A percentile compares a stretch with the other conserved stretches of the same genome.
Conservation (phyloP, 92 coral and sea anemone genomes). For the Porites divaricata region DNA sequence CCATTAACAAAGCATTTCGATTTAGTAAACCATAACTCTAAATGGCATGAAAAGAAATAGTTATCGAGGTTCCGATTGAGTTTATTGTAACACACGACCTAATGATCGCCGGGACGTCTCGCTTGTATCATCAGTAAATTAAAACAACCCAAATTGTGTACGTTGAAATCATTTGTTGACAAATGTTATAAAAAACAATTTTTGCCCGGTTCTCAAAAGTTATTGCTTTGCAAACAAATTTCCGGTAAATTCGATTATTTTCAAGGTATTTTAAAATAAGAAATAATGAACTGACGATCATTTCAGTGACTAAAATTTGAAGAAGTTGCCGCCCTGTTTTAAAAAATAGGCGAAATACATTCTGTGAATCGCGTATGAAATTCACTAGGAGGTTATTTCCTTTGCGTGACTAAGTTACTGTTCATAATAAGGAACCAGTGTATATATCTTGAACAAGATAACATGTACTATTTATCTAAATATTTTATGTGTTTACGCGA, state of each 20-base stretch:
- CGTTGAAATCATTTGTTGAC: neutral
- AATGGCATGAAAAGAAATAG: too few relatives aligned
- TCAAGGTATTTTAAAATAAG: neutral
- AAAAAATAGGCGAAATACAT: neutral
- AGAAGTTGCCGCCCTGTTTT: neutral
- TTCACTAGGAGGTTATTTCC: neutral
- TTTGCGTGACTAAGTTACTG: neutral
- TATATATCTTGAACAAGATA: neutral
- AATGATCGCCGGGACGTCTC: neutral
- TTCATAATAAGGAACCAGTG: neutral
- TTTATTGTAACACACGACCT: neutral
- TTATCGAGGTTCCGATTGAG: too few relatives aligned
- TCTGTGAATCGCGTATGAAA: neutral
- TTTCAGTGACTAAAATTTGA: too few relatives aligned
- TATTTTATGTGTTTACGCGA: conserved; percentile 24
- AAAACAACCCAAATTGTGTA: neutral
- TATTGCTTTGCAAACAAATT: conserved; percentile 3
- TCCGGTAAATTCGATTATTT: neutral
- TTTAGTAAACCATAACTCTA: too few relatives aligned
- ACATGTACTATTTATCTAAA: conserved; percentile 1
- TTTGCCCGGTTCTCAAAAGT: neutral
- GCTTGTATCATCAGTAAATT: neutral
- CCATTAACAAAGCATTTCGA: too few relatives aligned
- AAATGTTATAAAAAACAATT: neutral
- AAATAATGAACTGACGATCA: too few relatives aligned